Evolutionary conservation across 2,113 vertebrate genomes (phyloP), one percentile per base, ranked within the genome.

Genomic region (Melanerpes formicivorus): DNA sequence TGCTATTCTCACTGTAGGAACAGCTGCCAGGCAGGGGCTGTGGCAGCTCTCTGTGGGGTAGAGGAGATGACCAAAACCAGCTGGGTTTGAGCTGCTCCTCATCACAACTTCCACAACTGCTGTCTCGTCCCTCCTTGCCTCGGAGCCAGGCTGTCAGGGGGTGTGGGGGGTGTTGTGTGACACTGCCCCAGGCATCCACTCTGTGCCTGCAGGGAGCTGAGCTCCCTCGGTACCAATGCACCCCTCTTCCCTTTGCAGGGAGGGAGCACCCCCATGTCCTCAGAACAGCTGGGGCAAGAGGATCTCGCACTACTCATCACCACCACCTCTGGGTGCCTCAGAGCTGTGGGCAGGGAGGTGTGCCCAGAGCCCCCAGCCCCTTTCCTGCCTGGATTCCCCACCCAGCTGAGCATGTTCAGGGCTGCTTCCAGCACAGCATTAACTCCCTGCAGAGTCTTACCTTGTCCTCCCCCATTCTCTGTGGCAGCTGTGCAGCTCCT

Each of bases 171-270:
- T 40, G 40, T 40, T 40, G 11, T 18, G 2, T 76, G 40, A 70
- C 56, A 6, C 29, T 60, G 80, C 19, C 52, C 66, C 21, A 0
- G 58, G 58, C 29, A 22, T 72, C 74, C 6, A 40, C 27, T 10
- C 26, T 30, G 50, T 54, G 25, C 50, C 44, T 1, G 1, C 30
- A 22, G 81, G 60, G 48, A 67, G 26, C 74, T 3, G 2, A 91
- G 34, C 18, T 56, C 22, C 12, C 3, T 0, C 0, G 23, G 42
- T 42, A 34, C 27, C 2, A 1, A 19, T 4, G 62, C 50, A 12
- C 29, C 12, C 58, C 18, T 60, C 26, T 42, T 19, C 62, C 58
- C 46, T 32, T 46, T 62, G 32, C 71, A 18, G 15, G n/a, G 77
- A 34, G 22, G 58, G 46, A 29, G 63, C 79, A 65, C 3, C 58